Evolutionary conservation across 2,888 invertebrate genomes (phyloP).

Genomic region (Andrena bicolor): DNA sequence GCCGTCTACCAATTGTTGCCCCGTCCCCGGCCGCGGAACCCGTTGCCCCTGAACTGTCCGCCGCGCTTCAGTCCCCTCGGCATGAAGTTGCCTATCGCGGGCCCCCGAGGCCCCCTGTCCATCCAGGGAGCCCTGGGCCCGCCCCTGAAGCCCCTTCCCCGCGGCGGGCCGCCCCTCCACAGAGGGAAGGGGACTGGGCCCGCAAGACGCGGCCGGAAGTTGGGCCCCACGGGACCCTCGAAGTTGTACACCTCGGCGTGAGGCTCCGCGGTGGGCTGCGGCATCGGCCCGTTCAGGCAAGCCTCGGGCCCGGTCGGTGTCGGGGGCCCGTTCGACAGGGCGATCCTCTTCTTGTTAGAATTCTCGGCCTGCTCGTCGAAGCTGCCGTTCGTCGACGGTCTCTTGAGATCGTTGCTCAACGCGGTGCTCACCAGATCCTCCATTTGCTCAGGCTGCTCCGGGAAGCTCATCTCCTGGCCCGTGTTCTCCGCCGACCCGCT

Average conservation of each 20-base stretch:
- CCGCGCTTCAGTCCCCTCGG: conserved; percentile 81
- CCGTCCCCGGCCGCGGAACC: conserved; percentile 80
- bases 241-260: conserved; percentile 76
- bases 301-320: conserved; percentile 36
- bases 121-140: conserved; percentile 85
- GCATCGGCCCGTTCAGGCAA: conserved; percentile 62
- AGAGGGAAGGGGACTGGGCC: conserved; percentile 78
- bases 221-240: conserved; percentile 68
- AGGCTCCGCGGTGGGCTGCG: conserved; percentile 64
- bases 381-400: conserved; percentile 74
- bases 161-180: conserved; percentile 84
- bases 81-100: conserved; percentile 74
- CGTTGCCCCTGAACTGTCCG: conserved; percentile 81
- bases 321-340: conserved; percentile 75
- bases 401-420: conserved; percentile 72
- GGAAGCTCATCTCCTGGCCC: conserved; percentile 40
- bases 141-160: conserved; percentile 83
- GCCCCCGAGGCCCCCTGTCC: conserved; percentile 79
- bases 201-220: conserved; percentile 74
- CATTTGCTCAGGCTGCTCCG: conserved; percentile 77
- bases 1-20: conserved; percentile 80
- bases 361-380: conserved; percentile 70
- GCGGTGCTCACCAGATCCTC: conserved; percentile 77
- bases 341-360: conserved; percentile 67
- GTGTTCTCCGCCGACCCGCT: conserved; percentile 45